These are phyloP conservation scores for Crotophaga sulcirostris DNA, from an alignment of 2,113 vertebrate genomes.

Conservation along the genomic window DNA sequence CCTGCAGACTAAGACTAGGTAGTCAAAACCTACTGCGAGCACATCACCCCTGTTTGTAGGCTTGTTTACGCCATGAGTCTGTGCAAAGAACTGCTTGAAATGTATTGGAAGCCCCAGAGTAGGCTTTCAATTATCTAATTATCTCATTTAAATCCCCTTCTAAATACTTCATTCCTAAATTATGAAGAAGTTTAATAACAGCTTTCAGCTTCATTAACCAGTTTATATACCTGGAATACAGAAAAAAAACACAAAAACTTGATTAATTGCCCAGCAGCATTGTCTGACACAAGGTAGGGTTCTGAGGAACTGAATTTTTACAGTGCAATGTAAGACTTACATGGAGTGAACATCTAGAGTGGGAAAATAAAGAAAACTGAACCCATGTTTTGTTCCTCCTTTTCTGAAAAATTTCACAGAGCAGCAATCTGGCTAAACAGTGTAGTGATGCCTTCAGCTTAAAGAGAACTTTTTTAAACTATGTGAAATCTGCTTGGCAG, in stretches of 20 bases:
- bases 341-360: not conserved
- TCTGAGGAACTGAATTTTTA: not conserved
- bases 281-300: not conserved
- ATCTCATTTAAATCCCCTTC: constrained; percentile 31
- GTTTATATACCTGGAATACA: not conserved
- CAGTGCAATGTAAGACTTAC: not conserved
- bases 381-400: not conserved
- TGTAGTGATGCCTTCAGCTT: not conserved
- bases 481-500: not conserved
- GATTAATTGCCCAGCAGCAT: not conserved
- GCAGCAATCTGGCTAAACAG: not conserved
- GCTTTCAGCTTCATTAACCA: constrained; percentile 58
- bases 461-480: not conserved
- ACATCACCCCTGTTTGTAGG: not conserved
- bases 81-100: not conserved
- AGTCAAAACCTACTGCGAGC: not conserved
- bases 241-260: constrained; percentile 1
- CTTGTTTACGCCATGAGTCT: not conserved
- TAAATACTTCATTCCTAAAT: constrained; percentile 44
- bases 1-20: not conserved
- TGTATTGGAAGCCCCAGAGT: accelerated
- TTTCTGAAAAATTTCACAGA: not conserved
- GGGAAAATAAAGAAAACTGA: not conserved
- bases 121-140: constrained; percentile 21
- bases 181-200: constrained; percentile 62